These are phyloP conservation scores for Archaeoteleia sp. DNA, from an alignment of 2,888 invertebrate species.

Conservation along the genomic window DNA sequence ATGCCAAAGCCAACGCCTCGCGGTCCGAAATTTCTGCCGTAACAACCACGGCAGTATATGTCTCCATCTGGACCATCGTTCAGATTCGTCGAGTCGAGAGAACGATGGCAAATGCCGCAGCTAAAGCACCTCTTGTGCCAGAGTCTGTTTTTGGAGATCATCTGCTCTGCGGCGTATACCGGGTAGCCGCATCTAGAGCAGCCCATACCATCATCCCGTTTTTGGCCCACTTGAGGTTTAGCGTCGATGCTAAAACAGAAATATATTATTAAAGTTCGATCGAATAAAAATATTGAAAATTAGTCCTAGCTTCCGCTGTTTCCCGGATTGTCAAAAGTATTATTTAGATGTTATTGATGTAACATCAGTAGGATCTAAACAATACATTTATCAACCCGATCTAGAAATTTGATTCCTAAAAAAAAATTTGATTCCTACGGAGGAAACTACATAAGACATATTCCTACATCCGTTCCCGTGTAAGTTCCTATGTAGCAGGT, in stretches of 20 bases:
- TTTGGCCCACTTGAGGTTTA: slow-evolving; percentile 83
- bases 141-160: slow-evolving; percentile 93
- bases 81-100: slow-evolving; percentile 91
- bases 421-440: too few relatives aligned
- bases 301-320: too few relatives aligned
- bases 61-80: slow-evolving; percentile 95
- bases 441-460: too few relatives aligned
- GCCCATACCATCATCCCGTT: slow-evolving; percentile 85
- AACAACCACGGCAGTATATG: slow-evolving; percentile 94
- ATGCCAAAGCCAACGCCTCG: slow-evolving; percentile 93
- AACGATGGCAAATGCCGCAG: slow-evolving; percentile 90
- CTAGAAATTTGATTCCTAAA: too few relatives aligned
- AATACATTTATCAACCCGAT: too few relatives aligned
- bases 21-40: slow-evolving; percentile 90
- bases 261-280: too few relatives aligned
- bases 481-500: too few relatives aligned
- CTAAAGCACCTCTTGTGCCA: slow-evolving; percentile 97
- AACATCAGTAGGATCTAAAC: too few relatives aligned
- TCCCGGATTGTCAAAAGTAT: too few relatives aligned
- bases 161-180: slow-evolving; percentile 97
- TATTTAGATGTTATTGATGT: too few relatives aligned
- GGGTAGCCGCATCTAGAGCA: slow-evolving; percentile 92
- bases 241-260: slow-evolving; percentile 81
- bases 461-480: too few relatives aligned
- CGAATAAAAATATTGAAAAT: too few relatives aligned